Evolutionary conservation across 2,113 vertebrate species (phyloP).

Genomic region (Pogona vitticeps): DNA sequence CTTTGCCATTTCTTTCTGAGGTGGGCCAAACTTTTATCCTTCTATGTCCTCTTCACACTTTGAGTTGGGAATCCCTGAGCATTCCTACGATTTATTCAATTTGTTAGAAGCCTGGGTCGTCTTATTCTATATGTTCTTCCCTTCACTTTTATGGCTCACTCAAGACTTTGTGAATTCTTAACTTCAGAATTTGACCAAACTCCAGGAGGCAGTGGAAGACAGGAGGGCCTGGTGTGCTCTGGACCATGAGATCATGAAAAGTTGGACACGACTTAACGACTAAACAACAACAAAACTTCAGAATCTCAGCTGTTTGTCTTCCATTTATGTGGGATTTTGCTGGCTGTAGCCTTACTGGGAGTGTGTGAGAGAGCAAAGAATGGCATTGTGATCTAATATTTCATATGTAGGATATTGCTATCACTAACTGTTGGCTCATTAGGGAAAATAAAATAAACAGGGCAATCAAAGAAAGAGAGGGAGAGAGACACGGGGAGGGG

Average conservation of each 20-base stretch:
- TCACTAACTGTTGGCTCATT: constrained; percentile 15
- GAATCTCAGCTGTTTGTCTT: neutral
- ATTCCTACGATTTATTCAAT: neutral
- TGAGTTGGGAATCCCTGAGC: neutral
- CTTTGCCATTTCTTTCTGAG: too few relatives aligned
- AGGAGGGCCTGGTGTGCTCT: too few relatives aligned
- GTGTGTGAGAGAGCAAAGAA: neutral
- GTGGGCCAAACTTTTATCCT: neutral
- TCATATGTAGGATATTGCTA: neutral
- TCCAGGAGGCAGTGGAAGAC: too few relatives aligned
- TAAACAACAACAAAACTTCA: too few relatives aligned
- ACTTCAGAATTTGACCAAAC: too few relatives aligned
- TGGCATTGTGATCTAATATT: neutral
- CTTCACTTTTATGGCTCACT: neutral
- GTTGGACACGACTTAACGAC: too few relatives aligned
- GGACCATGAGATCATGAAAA: too few relatives aligned
- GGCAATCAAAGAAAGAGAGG: neutral
- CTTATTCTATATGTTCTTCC: neutral
- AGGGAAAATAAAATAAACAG: constrained; percentile 29
- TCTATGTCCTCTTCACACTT: neutral
- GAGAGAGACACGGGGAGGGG: constrained; percentile 26
- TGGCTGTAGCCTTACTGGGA: neutral
- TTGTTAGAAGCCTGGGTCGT: neutral
- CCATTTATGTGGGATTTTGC: neutral
- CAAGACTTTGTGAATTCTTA: neutral